Evolutionary conservation across 1,140 invertebrate species (phyloP), one percentile per base, ranked within the genome.

Genomic region (Aradophagus sp.): DNA sequence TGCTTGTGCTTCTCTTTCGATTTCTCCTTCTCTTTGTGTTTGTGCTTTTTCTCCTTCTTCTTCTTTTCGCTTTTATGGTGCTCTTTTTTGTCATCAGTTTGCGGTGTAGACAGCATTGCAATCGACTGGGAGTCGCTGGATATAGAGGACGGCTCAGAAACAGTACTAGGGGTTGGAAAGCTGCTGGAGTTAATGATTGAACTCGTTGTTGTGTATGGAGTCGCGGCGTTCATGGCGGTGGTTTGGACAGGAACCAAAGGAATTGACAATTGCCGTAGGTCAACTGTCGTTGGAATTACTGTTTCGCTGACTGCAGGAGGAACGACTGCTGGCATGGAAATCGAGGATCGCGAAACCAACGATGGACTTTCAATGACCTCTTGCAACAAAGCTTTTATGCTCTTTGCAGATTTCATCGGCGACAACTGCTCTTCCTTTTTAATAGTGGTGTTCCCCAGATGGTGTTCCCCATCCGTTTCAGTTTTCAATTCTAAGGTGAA

Each of bases 1-100:
- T 89, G 86, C 59, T 89, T 89, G 41, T 89, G 87, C 55, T 90
- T 89, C 26, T 91, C 89, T 10, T 84, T 89, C 6, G 87, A 86
- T 76, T 89, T 91, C 13, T 89, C 88, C 68, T 90, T 91, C 36
- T 90, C 88, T 74, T 91, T 91, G 71, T 89, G 87, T 71, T 88
- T 89, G 65, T 90, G 89, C 65, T 90, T 89, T 39, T 92, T 89
- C 67, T 90, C 89, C 56, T 89, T 89, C 69, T 89, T 89, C 70
- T 91, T 91, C 76, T 89, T 88, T 26, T 87, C 85, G 58, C 87
- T 87, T 67, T 88, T 87, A 19, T 86, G 85, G 56, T 85, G 81
- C 20, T 86, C 83, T 67, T 83, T 84, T 35, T 84, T 83, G 14
- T 86, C 82, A 6, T 77, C 78, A 76, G 14, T 1, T 2, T 13